phyloP scores from a whole-genome alignment of 2,113 vertebrate species.

The Sebastes schlegelii region DNA sequence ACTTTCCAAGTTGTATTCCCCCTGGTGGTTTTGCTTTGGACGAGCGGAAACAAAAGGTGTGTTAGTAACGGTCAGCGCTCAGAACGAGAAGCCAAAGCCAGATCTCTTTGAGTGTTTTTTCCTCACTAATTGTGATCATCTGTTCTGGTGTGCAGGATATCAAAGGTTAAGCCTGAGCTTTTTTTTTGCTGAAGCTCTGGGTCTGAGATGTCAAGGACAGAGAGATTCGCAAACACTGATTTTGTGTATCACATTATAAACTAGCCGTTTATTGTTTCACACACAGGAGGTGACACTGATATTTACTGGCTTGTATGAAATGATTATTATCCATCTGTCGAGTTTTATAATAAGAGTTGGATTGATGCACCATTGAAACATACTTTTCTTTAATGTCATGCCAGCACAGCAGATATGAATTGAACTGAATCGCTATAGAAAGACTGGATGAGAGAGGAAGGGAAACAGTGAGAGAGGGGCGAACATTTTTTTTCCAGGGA shows the following conservation, averaged over 20 bases:
- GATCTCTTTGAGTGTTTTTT: constrained; percentile 11
- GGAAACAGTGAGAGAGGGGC: constrained; percentile 1
- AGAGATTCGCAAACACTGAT: neutral
- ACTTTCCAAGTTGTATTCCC: neutral
- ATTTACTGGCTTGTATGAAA: constrained; percentile 2
- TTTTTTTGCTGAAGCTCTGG: constrained; percentile 24
- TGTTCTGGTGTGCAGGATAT: constrained; percentile 9
- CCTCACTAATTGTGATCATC: constrained; percentile 28
- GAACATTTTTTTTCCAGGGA: constrained; percentile 8
- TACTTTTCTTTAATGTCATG: constrained; percentile 48
- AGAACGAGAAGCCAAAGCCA: constrained; percentile 4
- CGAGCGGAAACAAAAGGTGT: neutral
- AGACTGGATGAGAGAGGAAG: constrained; percentile 27
- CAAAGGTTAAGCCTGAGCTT: neutral
- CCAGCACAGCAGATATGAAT: constrained; percentile 33
- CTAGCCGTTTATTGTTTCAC: neutral
- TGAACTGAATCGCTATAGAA: constrained; percentile 23
- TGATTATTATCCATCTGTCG: constrained; percentile 19
- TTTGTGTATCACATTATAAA: neutral
- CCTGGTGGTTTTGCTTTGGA: constrained; percentile 8
- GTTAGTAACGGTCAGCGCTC: neutral
- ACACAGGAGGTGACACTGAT: neutral
- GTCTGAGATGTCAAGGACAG: constrained; percentile 16
- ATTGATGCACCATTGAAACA: constrained; percentile 34
- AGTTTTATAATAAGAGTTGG: neutral